A percentile compares a stretch with the other conserved stretches of the same genome.
Evolutionary conservation across 2,113 vertebrate species (phyloP).

Genomic region (Pseudorectes ferrugineus): DNA sequence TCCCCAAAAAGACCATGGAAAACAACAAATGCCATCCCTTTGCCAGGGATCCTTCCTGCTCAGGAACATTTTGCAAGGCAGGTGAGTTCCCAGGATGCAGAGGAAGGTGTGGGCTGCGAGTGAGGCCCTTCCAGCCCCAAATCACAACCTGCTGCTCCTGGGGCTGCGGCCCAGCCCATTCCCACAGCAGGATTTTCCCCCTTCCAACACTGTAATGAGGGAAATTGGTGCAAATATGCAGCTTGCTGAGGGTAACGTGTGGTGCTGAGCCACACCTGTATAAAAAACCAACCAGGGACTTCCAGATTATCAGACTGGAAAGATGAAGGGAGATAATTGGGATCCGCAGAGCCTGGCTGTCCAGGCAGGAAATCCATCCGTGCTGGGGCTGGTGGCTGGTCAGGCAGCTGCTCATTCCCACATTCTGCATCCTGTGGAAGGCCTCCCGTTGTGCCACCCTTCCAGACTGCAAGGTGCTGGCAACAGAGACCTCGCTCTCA

Average conservation of each 20-base stretch:
- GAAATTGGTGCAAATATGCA: background rate
- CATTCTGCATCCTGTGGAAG: background rate
- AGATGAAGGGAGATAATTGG: background rate
- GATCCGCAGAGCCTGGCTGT: background rate
- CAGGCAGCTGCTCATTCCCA: background rate
- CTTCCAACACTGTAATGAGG: background rate
- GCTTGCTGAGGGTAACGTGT: background rate
- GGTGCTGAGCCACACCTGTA: background rate
- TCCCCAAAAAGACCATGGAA: background rate
- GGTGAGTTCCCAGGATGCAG: background rate
- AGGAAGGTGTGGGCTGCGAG: background rate
- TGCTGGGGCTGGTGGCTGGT: background rate
- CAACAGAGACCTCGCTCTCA: background rate
- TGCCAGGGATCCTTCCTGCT: background rate
- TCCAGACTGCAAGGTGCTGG: background rate
- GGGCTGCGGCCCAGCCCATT: background rate
- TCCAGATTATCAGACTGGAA: background rate
- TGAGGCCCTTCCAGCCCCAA: background rate
- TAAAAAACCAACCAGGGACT: background rate
- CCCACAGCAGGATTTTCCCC: background rate
- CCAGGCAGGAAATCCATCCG: background rate
- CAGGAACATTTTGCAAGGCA: background rate
- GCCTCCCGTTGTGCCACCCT: background rate
- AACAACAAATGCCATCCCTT: background rate
- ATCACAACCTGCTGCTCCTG: background rate